A percentile compares a stretch with the other conserved stretches of the same genome.
Evolutionary conservation across 2,797 vertebrate genomes (phyloP).

Genomic region (Echeneis naucrates): DNA sequence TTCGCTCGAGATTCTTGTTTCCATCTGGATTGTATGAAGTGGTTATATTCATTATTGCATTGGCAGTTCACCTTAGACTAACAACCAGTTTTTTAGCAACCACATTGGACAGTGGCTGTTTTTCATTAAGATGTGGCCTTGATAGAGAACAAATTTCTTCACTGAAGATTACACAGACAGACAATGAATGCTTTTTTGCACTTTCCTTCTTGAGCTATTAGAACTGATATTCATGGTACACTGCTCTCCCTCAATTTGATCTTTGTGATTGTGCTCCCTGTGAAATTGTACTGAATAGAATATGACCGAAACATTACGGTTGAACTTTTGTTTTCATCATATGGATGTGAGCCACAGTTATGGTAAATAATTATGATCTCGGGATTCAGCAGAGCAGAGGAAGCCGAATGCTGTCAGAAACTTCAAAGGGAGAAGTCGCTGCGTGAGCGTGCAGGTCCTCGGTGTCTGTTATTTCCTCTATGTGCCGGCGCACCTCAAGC

Average conservation of each 20-base stretch:
- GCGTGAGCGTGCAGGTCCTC: conserved; percentile 60
- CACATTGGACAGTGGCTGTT: conserved; percentile 34
- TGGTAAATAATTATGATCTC: conserved; percentile 76
- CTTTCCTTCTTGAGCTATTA: conserved; percentile 65
- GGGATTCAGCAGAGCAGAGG: conserved; percentile 52
- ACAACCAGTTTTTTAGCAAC: conserved; percentile 48
- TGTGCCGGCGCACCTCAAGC: conserved; percentile 62
- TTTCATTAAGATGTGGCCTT: conserved; percentile 55
- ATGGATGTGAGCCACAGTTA: conserved; percentile 51
- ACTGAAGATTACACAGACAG: conserved; percentile 53
- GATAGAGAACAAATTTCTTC: conserved; percentile 38
- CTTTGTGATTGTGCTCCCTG: conserved; percentile 57
- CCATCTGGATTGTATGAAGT: conserved; percentile 36
- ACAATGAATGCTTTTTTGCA: conserved; percentile 47
- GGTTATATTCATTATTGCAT: conserved; percentile 33
- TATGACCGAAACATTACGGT: conserved; percentile 53
- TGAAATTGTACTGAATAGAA: conserved; percentile 74
- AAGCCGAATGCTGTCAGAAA: conserved; percentile 70
- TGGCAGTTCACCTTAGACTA: conserved; percentile 21
- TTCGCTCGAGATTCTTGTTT: conserved; percentile 19
- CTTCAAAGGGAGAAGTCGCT: conserved; percentile 73
- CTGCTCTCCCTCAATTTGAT: conserved; percentile 71
- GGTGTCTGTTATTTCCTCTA: conserved; percentile 68
- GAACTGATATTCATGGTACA: conserved; percentile 75
- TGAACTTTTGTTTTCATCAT: conserved; percentile 69